These are phyloP conservation scores for Apostichopus japonicus DNA, from an alignment of 35 echinoderm and acorn worm genomes.

Conservation along the genomic window DNA sequence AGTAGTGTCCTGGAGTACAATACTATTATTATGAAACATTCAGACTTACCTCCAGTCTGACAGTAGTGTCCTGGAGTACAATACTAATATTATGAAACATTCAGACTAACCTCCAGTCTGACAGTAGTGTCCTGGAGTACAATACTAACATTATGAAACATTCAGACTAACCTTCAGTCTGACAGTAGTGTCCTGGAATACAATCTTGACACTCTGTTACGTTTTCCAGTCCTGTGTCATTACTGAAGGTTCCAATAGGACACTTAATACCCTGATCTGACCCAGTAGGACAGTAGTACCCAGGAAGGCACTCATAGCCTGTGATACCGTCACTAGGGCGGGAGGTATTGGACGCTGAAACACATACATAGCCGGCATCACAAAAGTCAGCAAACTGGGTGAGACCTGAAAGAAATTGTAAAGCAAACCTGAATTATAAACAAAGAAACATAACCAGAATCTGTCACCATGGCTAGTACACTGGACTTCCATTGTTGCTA, in stretches of 20 bases:
- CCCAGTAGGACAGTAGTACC: conserved; percentile 97
- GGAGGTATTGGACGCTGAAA: conserved; percentile 88
- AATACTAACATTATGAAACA: conserved; percentile 39
- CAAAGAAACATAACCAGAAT: too few relatives aligned
- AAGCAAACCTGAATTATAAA: too few relatives aligned
- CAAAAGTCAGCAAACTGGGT: conserved; percentile 81
- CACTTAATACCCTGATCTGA: conserved; percentile 95
- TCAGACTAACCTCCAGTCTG: conserved; percentile 69
- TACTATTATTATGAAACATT: too few relatives aligned
- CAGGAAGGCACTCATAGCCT: conserved; percentile 93
- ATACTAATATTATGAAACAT: background rate
- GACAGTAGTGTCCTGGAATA: conserved; percentile 86
- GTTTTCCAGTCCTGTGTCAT: conserved; percentile 90
- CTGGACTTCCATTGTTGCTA: too few relatives aligned
- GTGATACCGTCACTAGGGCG: conserved; percentile 82
- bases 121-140: conserved; percentile 85
- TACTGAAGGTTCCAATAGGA: conserved; percentile 94
- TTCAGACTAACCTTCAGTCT: conserved; percentile 74
- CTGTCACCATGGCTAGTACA: too few relatives aligned
- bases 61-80: too few relatives aligned
- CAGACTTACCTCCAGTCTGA: too few relatives aligned
- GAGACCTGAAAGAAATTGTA: conserved; percentile 49
- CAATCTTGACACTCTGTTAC: conserved; percentile 93
- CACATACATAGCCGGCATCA: conserved; percentile 96
- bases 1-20: too few relatives aligned